Percentiles rank a stretch among this genome's conserved stretches.
Conservation (phyloP, 2,888 invertebrate species). For the Drosophila macrospina region DNA sequence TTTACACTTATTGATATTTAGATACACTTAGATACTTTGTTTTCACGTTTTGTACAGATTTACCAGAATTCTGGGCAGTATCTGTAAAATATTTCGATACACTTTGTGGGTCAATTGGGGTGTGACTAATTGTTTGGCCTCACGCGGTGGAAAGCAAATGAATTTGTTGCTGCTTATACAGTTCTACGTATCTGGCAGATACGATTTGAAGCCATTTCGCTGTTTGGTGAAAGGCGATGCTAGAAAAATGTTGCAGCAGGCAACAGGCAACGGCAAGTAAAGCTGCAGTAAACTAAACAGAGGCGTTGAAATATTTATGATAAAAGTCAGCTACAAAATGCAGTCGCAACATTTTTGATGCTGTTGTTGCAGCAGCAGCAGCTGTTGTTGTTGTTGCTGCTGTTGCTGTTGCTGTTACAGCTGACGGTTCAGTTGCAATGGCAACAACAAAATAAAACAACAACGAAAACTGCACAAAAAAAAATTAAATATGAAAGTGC, state of each 20-base stretch:
- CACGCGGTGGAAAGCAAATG: slow-evolving; percentile 48
- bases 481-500: slow-evolving; percentile 74
- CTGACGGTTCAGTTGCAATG: slow-evolving; percentile 55
- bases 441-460: slow-evolving; percentile 23
- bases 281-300: slow-evolving; percentile 44
- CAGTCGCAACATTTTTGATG: slow-evolving; percentile 45
- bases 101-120: slow-evolving; percentile 8
- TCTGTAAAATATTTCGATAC: neutral
- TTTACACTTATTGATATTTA: neutral
- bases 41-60: neutral
- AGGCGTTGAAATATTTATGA: slow-evolving; percentile 78
- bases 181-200: slow-evolving; percentile 45
- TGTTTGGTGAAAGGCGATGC: slow-evolving; percentile 58
- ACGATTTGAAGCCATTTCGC: slow-evolving; percentile 40
- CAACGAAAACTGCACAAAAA: slow-evolving; percentile 27
- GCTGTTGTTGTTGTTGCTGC: slow-evolving; percentile 18
- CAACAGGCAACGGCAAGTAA: slow-evolving; percentile 30
- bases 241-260: slow-evolving; percentile 35
- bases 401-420: slow-evolving; percentile 24
- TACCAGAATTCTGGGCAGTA: neutral
- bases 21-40: too few relatives aligned
- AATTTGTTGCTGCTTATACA: slow-evolving; percentile 51
- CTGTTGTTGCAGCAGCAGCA: slow-evolving; percentile 14
- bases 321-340: slow-evolving; percentile 60
- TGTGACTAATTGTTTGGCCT: slow-evolving; percentile 64